Evolutionary conservation across 1,140 invertebrate genomes (phyloP).

Genomic region (Pogonognathellus flavescens): DNA sequence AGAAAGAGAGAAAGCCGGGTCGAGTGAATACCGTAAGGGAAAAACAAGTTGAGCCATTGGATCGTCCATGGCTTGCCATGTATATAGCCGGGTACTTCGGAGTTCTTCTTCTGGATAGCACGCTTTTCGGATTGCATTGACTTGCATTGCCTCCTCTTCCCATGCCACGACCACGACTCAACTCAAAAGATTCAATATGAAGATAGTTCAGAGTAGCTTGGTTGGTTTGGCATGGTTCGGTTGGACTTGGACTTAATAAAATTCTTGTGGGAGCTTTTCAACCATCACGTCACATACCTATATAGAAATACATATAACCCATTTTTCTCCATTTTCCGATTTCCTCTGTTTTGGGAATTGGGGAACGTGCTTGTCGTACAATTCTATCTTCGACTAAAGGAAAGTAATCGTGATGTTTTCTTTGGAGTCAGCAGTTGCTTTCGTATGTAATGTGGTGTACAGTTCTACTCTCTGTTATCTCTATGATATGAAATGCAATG

Average conservation of each 20-base stretch:
- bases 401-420: slow-evolving; percentile 49
- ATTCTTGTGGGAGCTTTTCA: slow-evolving; percentile 49
- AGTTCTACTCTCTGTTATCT: neutral
- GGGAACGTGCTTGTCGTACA: slow-evolving; percentile 46
- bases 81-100: too few species aligned
- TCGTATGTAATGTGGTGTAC: slow-evolving; percentile 5
- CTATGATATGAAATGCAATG: neutral
- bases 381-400: slow-evolving; percentile 22
- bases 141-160: neutral
- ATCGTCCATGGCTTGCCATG: neutral
- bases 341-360: slow-evolving; percentile 49
- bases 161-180: neutral
- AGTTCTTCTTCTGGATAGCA: too few species aligned
- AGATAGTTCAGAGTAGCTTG: neutral
- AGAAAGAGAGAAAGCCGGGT: slow-evolving; percentile 4
- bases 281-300: slow-evolving; percentile 31
- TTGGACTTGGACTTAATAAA: slow-evolving; percentile 49
- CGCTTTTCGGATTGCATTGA: neutral
- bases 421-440: slow-evolving; percentile 48
- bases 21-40: slow-evolving; percentile 29
- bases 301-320: slow-evolving; percentile 45
- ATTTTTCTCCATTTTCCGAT: slow-evolving; percentile 47
- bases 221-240: slow-evolving; percentile 23
- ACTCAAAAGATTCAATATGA: slow-evolving; percentile 39
- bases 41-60: slow-evolving; percentile 46